Evolutionary conservation across 1,140 invertebrate species (phyloP).

Genomic region (Eurosta solidaginis): DNA sequence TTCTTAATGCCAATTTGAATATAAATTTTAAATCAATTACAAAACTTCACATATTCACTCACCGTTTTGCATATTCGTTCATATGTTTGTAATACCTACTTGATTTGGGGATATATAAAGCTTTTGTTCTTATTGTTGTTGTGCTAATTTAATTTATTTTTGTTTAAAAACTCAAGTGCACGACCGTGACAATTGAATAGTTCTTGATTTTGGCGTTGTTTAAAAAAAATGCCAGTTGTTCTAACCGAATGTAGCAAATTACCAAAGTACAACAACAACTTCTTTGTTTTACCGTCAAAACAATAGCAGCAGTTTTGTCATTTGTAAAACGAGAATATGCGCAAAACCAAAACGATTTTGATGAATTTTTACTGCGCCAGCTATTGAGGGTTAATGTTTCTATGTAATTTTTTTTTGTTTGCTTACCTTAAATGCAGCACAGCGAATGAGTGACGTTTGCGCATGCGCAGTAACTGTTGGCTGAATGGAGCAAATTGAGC

Average conservation of each 20-base stretch:
- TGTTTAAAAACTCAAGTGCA: background rate
- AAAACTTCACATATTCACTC: background rate
- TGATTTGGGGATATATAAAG: background rate
- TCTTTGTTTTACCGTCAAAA: background rate
- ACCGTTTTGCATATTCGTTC: background rate
- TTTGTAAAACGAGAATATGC: background rate
- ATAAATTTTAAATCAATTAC: conserved; percentile 4
- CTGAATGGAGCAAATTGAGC: background rate
- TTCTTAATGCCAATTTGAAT: background rate
- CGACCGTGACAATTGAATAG: conserved; percentile 26
- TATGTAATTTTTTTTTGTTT: background rate
- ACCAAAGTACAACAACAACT: background rate
- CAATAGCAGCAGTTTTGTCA: background rate
- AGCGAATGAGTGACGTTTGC: background rate
- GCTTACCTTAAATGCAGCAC: conserved; percentile 13
- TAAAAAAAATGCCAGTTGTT: too few relatives aligned
- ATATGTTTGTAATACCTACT: background rate
- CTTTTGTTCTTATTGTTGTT: too few relatives aligned
- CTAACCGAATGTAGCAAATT: background rate
- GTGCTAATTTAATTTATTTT: too few relatives aligned
- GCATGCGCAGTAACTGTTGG: background rate
- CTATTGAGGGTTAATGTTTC: background rate
- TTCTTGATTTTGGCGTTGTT: background rate
- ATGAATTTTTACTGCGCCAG: background rate
- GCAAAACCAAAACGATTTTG: conserved; percentile 16